Base-by-base conservation (phyloP, 2,797 vertebrate genomes). In the Schizopygopsis malacanthus region DNA sequence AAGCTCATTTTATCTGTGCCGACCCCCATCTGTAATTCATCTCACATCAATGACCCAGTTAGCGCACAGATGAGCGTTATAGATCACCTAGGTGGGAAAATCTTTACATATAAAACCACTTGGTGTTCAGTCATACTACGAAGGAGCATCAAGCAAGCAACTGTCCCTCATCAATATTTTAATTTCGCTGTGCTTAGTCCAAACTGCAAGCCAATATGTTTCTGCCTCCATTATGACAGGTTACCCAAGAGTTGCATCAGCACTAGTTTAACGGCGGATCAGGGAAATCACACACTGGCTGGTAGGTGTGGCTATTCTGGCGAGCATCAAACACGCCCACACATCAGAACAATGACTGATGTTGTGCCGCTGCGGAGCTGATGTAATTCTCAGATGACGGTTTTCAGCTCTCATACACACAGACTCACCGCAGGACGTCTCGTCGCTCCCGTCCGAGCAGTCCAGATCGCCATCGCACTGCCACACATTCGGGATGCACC, bases 401-500 rank as follows among this genome's bases (percentile, higher is more conserved):
- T 16, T 28, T n/a, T 63, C 5, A 37, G 52, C 22, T 43, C 54
- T 37, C 50, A 18, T 2, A n/a, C 56, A 63, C 41, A 63, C 61
- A 50, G 4, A 90, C 97, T 97, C 91, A 99, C 98, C 97, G 88
- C 98, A 99, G 41, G 96, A 93, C 88, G 85, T 95, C 84, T 99
- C 98, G 2, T 99, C 98, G 20, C 97, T 99, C 82, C 97, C 96
- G 1, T 99, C 98, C 0, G 92, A 91, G 87, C 98, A 99, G 91
- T 99, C 98, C 89, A 97, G 94, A 20, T 99, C 98, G 5, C 98
- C 97, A 22, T 99, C 98, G 78, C 98, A 99, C 85, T 96, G 96
- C 98, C 98, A 99, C 33, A 99, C 84, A 0, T 96, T 94, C 0
- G 97, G 97, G 92, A 99, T 98, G 89, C 98, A 99, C 88, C 97